These are phyloP conservation scores for Neosilurus mollespiculum DNA, from an alignment of 2,797 vertebrate genomes.

Conservation along the genomic window DNA sequence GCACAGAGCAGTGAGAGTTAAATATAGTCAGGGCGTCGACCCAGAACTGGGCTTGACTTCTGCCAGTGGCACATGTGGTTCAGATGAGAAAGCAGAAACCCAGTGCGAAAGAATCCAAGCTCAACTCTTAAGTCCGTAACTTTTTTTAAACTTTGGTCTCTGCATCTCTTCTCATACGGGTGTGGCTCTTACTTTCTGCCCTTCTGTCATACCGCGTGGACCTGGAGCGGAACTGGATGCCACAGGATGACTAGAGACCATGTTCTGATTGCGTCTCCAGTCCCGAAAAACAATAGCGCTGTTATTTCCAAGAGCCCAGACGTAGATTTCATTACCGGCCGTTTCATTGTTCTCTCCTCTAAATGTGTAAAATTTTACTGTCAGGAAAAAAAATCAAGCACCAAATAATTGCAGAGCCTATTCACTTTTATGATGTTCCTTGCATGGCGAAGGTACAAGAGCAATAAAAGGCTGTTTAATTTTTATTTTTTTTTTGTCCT, in stretches of 20 bases:
- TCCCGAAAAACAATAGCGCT: constrained; percentile 31
- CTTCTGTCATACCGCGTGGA: background rate
- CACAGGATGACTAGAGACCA: background rate
- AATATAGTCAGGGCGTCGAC: constrained; percentile 50
- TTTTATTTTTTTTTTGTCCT: constrained; percentile 42
- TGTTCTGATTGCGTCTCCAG: background rate
- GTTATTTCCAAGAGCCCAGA: constrained; percentile 27
- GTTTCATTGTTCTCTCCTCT: constrained; percentile 46
- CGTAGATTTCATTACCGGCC: constrained; percentile 45
- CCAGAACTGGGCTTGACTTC: constrained; percentile 32
- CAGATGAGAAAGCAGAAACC: constrained; percentile 48
- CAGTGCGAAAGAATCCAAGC: constrained; percentile 48
- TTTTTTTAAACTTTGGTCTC: constrained; percentile 7
- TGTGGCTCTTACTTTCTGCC: background rate
- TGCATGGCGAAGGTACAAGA: constrained; percentile 40
- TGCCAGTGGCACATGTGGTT: constrained; percentile 58
- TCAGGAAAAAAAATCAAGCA: constrained; percentile 16
- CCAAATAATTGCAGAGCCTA: constrained; percentile 52
- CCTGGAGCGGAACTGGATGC: background rate
- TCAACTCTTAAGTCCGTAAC: constrained; percentile 40
- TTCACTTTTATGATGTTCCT: constrained; percentile 51
- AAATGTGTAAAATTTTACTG: constrained; percentile 52
- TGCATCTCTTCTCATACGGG: background rate
- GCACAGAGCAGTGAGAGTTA: constrained; percentile 39
- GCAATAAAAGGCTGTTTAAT: constrained; percentile 47